These are phyloP conservation scores for Hartigia nigra DNA, from an alignment of 2,888 invertebrate genomes.

Conservation along the genomic window DNA sequence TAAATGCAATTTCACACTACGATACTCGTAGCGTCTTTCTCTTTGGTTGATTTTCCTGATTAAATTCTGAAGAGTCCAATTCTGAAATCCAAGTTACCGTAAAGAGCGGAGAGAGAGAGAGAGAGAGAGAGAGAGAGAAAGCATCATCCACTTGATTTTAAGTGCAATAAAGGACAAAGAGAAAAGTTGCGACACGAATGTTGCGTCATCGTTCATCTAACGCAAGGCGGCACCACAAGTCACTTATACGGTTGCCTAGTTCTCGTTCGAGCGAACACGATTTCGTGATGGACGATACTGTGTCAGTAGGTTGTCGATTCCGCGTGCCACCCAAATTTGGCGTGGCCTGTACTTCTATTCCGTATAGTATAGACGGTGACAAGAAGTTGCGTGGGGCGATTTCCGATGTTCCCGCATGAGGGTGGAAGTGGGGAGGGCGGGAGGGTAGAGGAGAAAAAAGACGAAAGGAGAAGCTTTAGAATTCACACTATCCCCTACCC, in stretches of 20 bases:
- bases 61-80: too few species aligned
- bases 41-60: too few species aligned
- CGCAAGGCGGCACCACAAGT: neutral
- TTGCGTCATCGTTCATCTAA: conserved; percentile 9
- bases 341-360: conserved; percentile 10
- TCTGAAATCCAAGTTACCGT: too few species aligned
- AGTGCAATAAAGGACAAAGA: too few species aligned
- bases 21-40: too few species aligned
- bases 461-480: conserved; percentile 11
- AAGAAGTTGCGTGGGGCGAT: neutral
- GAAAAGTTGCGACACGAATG: neutral
- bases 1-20: neutral
- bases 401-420: conserved; percentile 6
- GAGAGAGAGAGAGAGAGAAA: neutral
- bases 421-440: conserved; percentile 7
- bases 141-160: too few species aligned
- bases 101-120: too few species aligned
- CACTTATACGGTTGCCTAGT: conserved; percentile 31
- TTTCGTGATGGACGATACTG: conserved; percentile 40
- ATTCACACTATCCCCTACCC: conserved; percentile 9
- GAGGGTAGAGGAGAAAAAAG: conserved; percentile 19
- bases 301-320: conserved; percentile 53
- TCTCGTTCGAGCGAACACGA: conserved; percentile 37
- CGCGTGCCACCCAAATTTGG: conserved; percentile 54
- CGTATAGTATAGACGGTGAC: neutral